Evolutionary conservation across 2,888 invertebrate genomes (phyloP), one percentile per base, ranked within the genome.

Genomic region (Drosophila melanosoma): DNA sequence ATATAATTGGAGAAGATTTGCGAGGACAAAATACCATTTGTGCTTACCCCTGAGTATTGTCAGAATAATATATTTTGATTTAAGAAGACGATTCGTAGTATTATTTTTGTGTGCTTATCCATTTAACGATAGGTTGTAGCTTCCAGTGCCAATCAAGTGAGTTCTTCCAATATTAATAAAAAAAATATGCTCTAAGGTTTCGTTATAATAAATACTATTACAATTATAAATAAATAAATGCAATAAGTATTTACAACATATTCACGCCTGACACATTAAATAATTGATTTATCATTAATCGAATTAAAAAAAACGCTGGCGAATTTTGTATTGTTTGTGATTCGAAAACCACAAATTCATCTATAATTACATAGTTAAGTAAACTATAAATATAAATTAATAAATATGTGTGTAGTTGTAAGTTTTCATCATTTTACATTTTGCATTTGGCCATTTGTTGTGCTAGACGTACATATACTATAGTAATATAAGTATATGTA

Each of bases 61-160:
- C 49, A 52, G 65, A 58, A 36, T 33, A 35, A 40, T 56, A 32
- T 36, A 69, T 33, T 61, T 58, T 42, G 58, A 4, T n/a, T n/a
- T 12, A 60, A 66, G 48, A 33, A 38, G 17, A 58, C 54, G 49
- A 65, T 62, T 64, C 57, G 61, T 82, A 84, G 78, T 82, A 84
- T 84, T 84, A 87, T 80, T 69, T 40, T 57, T 20, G n/a, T 35
- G 40, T 59, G 12, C 61, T 76, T 65, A 42, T 38, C 36, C 53
- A 71, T 26, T 20, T 33, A 53, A 78, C 64, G 38, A 36, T 79
- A 76, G 70, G 76, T 70, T 79, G 76, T 74, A 79, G 65, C 60
- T 73, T 81, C 79, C 77, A 87, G 87, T 87, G 87, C 87, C 89
- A 87, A 87, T 87, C 76, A 74, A 74, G 66, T 73, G 74, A 82